Percentiles rank a stretch among this genome's conserved stretches.
Conservation (phyloP, 2,113 vertebrate genomes). For the Datnioides undecimradiatus region DNA sequence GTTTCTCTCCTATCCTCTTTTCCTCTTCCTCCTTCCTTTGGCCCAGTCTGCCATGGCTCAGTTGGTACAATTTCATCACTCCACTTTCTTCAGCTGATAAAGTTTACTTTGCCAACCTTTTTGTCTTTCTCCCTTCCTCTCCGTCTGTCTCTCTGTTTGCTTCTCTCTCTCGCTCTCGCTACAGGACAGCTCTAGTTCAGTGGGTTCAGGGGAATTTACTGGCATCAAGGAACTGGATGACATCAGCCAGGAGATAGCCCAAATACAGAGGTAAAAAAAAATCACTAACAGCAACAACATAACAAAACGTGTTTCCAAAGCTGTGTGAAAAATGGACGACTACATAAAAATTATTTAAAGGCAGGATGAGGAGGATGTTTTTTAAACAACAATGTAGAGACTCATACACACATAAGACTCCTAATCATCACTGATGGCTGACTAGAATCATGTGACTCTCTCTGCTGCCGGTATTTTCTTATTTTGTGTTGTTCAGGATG, state of each 20-base stretch:
- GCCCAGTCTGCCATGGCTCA: conserved; percentile 11
- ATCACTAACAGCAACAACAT: no score
- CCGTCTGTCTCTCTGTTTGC: background rate
- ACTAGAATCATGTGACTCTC: no score
- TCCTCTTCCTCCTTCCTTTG: conserved; percentile 27
- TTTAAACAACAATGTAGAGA: no score
- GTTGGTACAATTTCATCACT: conserved; percentile 41
- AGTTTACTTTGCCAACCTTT: background rate
- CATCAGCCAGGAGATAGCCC: conserved; percentile 95
- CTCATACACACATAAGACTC: no score
- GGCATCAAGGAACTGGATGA: conserved; percentile 98
- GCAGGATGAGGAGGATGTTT: no score
- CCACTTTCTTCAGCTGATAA: background rate
- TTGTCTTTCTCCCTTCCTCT: background rate
- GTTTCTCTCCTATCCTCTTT: conserved; percentile 43
- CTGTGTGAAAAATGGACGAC: background rate
- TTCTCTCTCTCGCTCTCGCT: conserved; percentile 19
- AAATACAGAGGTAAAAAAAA: conserved; percentile 91
- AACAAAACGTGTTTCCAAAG: no score
- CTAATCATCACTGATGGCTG: no score
- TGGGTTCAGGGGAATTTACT: conserved; percentile 94
- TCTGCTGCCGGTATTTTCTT: no score
- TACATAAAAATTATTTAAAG: background rate
- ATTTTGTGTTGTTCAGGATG: no score
- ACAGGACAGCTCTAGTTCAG: conserved; percentile 93